Base-by-base conservation (phyloP, 2,888 invertebrate species). In the Geotrupes spiniger region DNA sequence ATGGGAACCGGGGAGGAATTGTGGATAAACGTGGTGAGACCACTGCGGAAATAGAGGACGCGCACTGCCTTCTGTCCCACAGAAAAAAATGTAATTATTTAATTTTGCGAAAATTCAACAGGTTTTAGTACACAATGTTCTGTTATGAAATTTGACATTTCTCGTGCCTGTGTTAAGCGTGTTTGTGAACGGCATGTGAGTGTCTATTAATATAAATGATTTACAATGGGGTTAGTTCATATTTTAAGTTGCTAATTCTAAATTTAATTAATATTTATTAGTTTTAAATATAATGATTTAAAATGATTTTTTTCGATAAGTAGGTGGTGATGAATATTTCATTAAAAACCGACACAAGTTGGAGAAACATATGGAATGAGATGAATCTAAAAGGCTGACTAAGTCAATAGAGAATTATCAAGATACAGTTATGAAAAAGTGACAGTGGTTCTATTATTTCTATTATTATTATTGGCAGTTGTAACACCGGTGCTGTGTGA, bases 21-120 rank as follows among this genome's bases (percentile, higher is more conserved):
- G 92, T 65, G 92, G 92, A 77, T 92, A 91, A 70, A 92, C 91
- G 79, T 92, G 92, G 79, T 92, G 92, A 65, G 92, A 92, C 92
- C 92, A 92, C 80, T 92, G 92, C 63, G 92, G 92, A 77, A 92
- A 92, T 74, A 92, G 82, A 66, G 92, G 92, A 72, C 90, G 83
- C 69, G 86, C 82, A 73, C 86, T 74, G 65, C 73, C 72, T 63
- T 73, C 74, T 74, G 71, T 51, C n/a, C 33, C 33, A 33, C 33
- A 33, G 33, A 33, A 33, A 33, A 33, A 33, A 15, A 39, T 11
- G 12, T 16, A 15, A 21, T 27, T 41, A 40, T 44, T 44, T 28
- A 10, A 31, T 31, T 27, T 44, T 17, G 4, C 4, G 25, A 25
- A 33, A 42, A 2, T 8, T 14, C 10, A 42, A 28, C 16, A 15